Conservation (phyloP, 2,797 vertebrate species). For the Monodelphis domestica region DNA sequence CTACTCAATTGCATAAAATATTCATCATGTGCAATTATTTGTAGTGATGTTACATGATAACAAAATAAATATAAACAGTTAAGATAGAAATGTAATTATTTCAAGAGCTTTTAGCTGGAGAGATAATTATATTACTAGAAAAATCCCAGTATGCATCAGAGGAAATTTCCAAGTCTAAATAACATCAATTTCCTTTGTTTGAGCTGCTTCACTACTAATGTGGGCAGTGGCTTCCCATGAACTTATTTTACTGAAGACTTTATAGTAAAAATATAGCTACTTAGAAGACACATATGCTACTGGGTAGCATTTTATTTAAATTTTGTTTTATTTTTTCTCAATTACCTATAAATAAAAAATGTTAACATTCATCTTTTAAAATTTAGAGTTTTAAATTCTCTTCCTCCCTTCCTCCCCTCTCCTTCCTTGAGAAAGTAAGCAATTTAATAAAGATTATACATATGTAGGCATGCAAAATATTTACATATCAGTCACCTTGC, state of each 20-base stretch:
- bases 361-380: neutral
- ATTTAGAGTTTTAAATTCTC: neutral
- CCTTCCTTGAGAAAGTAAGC: neutral
- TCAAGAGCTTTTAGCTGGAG: conserved; percentile 33
- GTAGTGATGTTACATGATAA: neutral
- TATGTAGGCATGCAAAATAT: neutral
- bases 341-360: neutral
- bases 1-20: neutral
- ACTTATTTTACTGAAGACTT: neutral
- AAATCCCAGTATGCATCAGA: conserved; percentile 4
- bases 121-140: conserved; percentile 42
- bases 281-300: neutral
- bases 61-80: neutral
- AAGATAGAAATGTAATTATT: conserved; percentile 35
- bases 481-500: neutral
- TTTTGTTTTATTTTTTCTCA: neutral
- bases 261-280: neutral
- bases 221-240: neutral
- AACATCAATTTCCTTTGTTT: conserved; percentile 5
- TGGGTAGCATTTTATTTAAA: neutral
- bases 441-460: neutral
- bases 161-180: conserved; percentile 26
- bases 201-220: neutral
- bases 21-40: neutral
- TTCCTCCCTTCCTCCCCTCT: neutral